Base-by-base conservation (phyloP, 2,113 vertebrate species). In the Coreoperca whiteheadi region DNA sequence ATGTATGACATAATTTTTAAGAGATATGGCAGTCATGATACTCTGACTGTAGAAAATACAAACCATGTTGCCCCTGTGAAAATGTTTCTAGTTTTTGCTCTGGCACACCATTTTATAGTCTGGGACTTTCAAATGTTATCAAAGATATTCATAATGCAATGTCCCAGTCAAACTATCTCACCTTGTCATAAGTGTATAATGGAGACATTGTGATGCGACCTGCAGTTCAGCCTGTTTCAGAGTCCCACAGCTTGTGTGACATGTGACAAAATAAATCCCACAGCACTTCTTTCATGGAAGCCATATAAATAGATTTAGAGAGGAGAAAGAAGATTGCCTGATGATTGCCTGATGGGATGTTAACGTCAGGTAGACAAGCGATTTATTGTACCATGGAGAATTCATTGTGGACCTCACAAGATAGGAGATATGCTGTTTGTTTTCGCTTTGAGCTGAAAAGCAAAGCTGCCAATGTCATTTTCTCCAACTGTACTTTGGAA, bases 271-370 rank as follows among this genome's bases (percentile, higher is more conserved):
- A 87, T 81, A 84, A 90, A 89, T 93, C 63, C 76, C 77, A 73
- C 46, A 28, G 57, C 74, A 60, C 43, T 72, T 78, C 74, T 87
- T 84, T 74, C 63, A 79, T 83, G 64, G 88, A 83, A 84, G 56
- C 56, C 74, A 68, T 83, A 90, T 85, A 86, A 90, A 79, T 80
- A 86, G 77, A 83, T 90, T 91, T 89, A 60, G 41, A 87, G 63
- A 51, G 23, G 63, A 83, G 81, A 74, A 76, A 84, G 59, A 86
- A 43, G 61, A 91, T 78, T 70, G 82, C 64, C 43, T 68, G 75
- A 88, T 89, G 88, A 90, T 84, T 76, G 82, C 83, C 77, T 91
- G 86, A 91, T 91, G 84, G 89, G 81, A 87, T 85, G 86, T 86
- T 89, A 92, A 91, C 89, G 87, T 91, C 86, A 84, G 86, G 85